Evolutionary conservation across 1,140 invertebrate species (phyloP), one percentile per base, ranked within the genome.

Genomic region (Hycleus cichorii): DNA sequence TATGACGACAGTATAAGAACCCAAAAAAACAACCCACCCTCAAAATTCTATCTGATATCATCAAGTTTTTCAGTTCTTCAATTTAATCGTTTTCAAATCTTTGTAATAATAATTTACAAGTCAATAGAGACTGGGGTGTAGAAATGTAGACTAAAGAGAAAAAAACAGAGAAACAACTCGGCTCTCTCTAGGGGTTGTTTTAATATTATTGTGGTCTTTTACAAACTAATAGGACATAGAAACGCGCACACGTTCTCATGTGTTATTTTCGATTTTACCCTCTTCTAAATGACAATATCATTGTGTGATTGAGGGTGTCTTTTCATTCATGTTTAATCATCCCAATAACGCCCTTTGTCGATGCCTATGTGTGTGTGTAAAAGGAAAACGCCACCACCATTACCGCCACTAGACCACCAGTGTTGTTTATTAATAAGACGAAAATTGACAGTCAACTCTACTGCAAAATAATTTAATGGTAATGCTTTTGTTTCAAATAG

Each of bases 61-160:
- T 46, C 26, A 51, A 49, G 42, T 58, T 58, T 58, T 51, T 48
- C 56, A 51, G 32, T 46, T 53, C 45, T 45, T 53, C 39, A 58
- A 58, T 58, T 46, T 39, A 27, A 58, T 58, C 57, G 51, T 51
- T 51, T 58, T 49, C 51, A 27, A 32, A 58, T 43, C 49, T 32
- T 45, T 42, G 32, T 32, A 58, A 52, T 51, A 27, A 49, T 49
- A 58, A 48, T 58, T 58, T 58, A 58, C 57, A 58, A 58, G 51
- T 58, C 57, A 58, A 58, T 52, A 42, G 18, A 46, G 44, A 12
- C 27, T 27, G 46, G 46, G 27, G 42, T 38, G 42, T 45, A 11
- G 18, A 18, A 18, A 18, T 18, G 45, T 25, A 47, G 10, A 24
- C 45, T 9, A 47, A 9, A 11, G 2, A 18, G 26, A 48, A 26